These are phyloP conservation scores for Proterorhinus semilunaris DNA, from an alignment of 2,113 vertebrate species.

Conservation along the genomic window DNA sequence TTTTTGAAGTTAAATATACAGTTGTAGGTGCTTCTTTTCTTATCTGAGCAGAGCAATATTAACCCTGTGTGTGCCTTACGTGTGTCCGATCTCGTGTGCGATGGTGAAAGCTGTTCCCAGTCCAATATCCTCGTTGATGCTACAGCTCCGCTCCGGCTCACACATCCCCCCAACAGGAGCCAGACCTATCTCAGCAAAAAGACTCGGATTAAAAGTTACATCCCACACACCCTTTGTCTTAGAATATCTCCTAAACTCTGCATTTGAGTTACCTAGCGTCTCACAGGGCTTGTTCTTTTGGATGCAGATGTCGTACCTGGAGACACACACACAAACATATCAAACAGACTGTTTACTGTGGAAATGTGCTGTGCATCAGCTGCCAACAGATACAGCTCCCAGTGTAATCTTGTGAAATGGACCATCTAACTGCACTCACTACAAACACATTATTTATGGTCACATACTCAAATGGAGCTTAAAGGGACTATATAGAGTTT, in stretches of 20 bases:
- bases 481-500: too few relatives aligned
- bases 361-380: not conserved
- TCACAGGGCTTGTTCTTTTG: conserved; percentile 99
- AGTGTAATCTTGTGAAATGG: not conserved
- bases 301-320: conserved; percentile 98
- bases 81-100: conserved; percentile 98
- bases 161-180: conserved; percentile 98
- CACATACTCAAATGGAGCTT: conserved; percentile 8
- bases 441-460: conserved; percentile 11
- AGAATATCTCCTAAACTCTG: not conserved
- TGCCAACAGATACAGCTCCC: not conserved
- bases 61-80: conserved; percentile 78
- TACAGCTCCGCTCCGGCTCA: conserved; percentile 95
- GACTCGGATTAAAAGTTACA: not conserved
- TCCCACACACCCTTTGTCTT: too few relatives aligned
- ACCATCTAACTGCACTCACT: not conserved
- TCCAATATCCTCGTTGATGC: conserved; percentile 98
- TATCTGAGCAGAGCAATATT: not conserved
- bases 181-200: conserved; percentile 78
- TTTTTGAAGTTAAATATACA: too few relatives aligned
- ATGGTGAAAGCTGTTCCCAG: conserved; percentile 98
- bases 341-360: not conserved
- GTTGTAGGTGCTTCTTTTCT: too few relatives aligned
- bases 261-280: conserved; percentile 83
- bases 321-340: conserved; percentile 25